Evolutionary conservation across 2,888 invertebrate genomes (phyloP).

Genomic region (Pheosia gnoma): DNA sequence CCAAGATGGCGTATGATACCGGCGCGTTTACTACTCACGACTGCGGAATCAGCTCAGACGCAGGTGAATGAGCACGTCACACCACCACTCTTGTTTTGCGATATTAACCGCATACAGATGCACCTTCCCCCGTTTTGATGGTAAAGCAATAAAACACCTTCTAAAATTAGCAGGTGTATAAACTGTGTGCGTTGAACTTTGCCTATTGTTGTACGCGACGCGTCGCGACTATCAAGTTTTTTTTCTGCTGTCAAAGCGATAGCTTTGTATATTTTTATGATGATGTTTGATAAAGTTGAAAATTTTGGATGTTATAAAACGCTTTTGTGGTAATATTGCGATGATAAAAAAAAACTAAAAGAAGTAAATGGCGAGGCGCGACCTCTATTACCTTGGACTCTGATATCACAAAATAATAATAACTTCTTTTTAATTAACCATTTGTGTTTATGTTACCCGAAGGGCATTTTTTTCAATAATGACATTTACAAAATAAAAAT

Average conservation of each 20-base stretch:
- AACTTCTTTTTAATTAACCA: no score
- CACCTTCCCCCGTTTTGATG: slow-evolving; percentile 49
- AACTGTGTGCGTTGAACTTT: slow-evolving; percentile 77
- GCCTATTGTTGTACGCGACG: slow-evolving; percentile 63
- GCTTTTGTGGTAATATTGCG: no score
- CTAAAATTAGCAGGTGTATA: slow-evolving; percentile 64
- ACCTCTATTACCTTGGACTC: no score
- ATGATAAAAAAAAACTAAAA: no score
- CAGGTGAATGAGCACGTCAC: slow-evolving; percentile 77
- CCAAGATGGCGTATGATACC: slow-evolving; percentile 48
- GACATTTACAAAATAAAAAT: no score
- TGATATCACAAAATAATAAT: no score
- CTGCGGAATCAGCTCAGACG: slow-evolving; percentile 70
- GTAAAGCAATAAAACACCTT: slow-evolving; percentile 49
- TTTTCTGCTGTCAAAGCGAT: slow-evolving; percentile 50
- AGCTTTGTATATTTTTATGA: background rate
- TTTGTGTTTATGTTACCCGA: no score
- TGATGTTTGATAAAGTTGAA: no score
- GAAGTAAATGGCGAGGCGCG: no score
- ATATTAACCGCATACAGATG: slow-evolving; percentile 54
- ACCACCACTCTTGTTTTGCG: slow-evolving; percentile 75
- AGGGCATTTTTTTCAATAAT: no score
- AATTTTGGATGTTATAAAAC: no score
- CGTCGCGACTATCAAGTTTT: slow-evolving; percentile 52
- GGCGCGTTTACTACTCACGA: slow-evolving; percentile 61